These are phyloP conservation scores for Apis laboriosa DNA, from an alignment of 1,140 invertebrate genomes.

Conservation along the genomic window DNA sequence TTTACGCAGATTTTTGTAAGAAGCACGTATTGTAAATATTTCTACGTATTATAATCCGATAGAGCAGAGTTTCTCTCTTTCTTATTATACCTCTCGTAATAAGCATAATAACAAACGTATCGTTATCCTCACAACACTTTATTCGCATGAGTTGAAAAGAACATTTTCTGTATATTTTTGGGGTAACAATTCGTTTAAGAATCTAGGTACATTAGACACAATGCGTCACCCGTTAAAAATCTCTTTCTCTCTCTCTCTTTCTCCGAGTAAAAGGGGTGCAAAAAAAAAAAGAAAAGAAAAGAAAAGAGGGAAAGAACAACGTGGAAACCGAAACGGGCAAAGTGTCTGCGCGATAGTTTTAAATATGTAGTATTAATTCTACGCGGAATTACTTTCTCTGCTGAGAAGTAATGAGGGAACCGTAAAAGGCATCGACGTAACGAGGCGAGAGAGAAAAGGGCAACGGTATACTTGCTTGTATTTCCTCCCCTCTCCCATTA, in stretches of 20 bases:
- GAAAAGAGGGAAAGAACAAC: not conserved
- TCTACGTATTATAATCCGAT: not conserved
- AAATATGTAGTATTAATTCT: constrained; percentile 34
- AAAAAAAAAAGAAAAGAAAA: too few relatives aligned
- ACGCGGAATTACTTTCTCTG: constrained; percentile 26
- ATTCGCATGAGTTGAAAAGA: not conserved
- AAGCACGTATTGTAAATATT: not conserved
- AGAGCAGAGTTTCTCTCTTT: not conserved
- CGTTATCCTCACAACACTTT: not conserved
- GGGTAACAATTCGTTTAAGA: not conserved
- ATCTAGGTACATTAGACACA: not conserved
- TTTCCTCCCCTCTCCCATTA: not conserved
- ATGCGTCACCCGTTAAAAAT: constrained; percentile 26
- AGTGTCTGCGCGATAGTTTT: constrained; percentile 37
- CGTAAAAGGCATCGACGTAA: constrained; percentile 29
- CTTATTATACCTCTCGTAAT: not conserved
- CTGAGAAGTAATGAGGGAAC: constrained; percentile 33
- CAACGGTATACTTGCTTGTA: not conserved
- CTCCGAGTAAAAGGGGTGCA: too few relatives aligned
- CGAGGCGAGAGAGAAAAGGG: constrained; percentile 10
- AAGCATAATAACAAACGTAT: not conserved
- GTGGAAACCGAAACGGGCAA: not conserved
- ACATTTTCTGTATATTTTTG: not conserved
- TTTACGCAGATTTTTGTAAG: not conserved
- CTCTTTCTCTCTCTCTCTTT: not conserved